Evolutionary conservation across 1,140 invertebrate genomes (phyloP).

Genomic region (Penaeus vannamei): DNA sequence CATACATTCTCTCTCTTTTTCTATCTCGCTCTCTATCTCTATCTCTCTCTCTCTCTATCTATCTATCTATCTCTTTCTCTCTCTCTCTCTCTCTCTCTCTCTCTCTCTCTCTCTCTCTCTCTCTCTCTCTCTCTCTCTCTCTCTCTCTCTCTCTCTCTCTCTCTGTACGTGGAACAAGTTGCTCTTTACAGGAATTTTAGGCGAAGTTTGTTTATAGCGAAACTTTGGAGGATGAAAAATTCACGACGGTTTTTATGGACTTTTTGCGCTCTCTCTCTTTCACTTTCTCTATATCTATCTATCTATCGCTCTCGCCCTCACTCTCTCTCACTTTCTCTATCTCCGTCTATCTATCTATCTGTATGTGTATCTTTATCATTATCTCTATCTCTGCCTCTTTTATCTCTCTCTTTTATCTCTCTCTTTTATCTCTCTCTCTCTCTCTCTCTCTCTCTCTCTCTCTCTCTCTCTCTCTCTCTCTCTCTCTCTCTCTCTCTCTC

Average conservation of each 20-base stretch:
- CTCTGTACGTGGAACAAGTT: not conserved
- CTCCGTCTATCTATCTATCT: too few relatives aligned
- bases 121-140: constrained; percentile 39
- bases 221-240: too few relatives aligned
- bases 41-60: not conserved
- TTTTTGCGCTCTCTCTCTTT: not conserved
- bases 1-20: not conserved
- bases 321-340: not conserved
- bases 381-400: too few relatives aligned
- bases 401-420: too few relatives aligned
- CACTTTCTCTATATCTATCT: not conserved
- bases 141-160: constrained; percentile 45
- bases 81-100: not conserved
- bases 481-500: too few relatives aligned
- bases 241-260: not conserved
- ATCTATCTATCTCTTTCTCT: not conserved
- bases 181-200: too few relatives aligned
- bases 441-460: not conserved
- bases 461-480: not conserved
- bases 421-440: not conserved
- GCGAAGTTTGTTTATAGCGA: too few relatives aligned
- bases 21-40: not conserved
- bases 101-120: constrained; percentile 14
- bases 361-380: too few relatives aligned
- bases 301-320: too few relatives aligned